Base-by-base conservation (phyloP, 1,140 invertebrate genomes). In the Cydia amplana region DNA sequence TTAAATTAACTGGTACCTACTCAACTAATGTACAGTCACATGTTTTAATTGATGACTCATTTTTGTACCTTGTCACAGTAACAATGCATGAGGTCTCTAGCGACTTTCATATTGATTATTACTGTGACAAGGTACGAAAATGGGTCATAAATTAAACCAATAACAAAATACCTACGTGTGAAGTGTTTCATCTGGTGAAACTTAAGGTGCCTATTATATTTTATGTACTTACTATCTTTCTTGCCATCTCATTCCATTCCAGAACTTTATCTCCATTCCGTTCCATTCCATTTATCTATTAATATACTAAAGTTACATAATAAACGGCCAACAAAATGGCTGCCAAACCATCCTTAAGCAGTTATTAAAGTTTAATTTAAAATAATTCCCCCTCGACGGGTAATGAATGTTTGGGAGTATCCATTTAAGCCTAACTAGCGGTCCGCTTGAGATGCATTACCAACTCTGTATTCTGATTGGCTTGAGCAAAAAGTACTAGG, bases 401-500 rank as follows among this genome's bases (percentile, higher is more conserved):
- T 51, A 51, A 55, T 55, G 51, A 55, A 55, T 55, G 51, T 55
- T 55, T 55, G 51, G 51, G n/a, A 18, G 16, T n/a, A 14, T 18
- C 51, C 51, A 20, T 55, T 55, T 55, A 55, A 20, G n/a, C 5
- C 51, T 55, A 55, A 55, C 51, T 55, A 55, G 51, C 51, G 51
- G 51, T 55, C 6, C n/a, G 51, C 51, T 55, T 55, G 51, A 55
- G 51, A 55, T 55, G 51, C 51, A 55, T 55, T 55, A 55, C n/a
- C 51, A 55, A 20, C 4, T 18, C 5, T 9, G 1, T 55, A 18
- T 18, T 18, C 51, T 55, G 16, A 16, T 55, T 55, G 46, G 1
- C 6, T 49, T 16, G 14, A 16, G 46, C 46, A 14, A 49, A 49
- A 16, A 49, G 4, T 49, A 16, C 16, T 49, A 28, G 28, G n/a